phyloP scores from a whole-genome alignment of 2,797 vertebrate species.

The Ptychobarbus kaznakovi region DNA sequence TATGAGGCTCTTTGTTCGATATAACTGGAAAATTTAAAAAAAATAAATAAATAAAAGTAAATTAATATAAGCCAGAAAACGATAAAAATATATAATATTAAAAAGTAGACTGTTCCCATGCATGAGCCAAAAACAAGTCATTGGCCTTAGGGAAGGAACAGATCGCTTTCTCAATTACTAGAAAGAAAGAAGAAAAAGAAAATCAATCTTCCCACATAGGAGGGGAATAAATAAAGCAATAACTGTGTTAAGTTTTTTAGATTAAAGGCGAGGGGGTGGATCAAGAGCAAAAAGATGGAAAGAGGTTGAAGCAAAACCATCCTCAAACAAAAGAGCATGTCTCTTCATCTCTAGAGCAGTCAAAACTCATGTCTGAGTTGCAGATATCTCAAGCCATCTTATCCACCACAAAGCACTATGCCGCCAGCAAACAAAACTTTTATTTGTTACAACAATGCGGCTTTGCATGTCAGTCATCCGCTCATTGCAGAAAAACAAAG shows the following conservation, averaged over 20 bases:
- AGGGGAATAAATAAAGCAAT: constrained; percentile 63
- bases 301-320: constrained; percentile 19
- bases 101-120: not conserved
- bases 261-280: constrained; percentile 57
- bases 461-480: constrained; percentile 19
- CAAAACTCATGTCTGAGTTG: constrained; percentile 41
- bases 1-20: constrained; percentile 59
- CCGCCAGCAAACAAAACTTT: constrained; percentile 29
- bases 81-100: not conserved
- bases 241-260: constrained; percentile 62
- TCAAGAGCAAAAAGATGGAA: constrained; percentile 47
- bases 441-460: constrained; percentile 7
- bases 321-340: constrained; percentile 24
- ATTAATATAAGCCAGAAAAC: not conserved
- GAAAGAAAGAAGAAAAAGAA: constrained; percentile 43
- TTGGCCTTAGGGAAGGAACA: constrained; percentile 25
- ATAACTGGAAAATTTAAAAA: constrained; percentile 32
- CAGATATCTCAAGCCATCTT: constrained; percentile 40
- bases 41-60: not conserved
- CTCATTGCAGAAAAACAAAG: constrained; percentile 16
- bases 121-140: constrained; percentile 19
- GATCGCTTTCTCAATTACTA: constrained; percentile 50
- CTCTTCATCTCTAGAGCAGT: constrained; percentile 47
- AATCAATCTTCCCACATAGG: constrained; percentile 62
- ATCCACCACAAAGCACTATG: constrained; percentile 11